Percentiles rank a stretch among this genome's conserved stretches.
Evolutionary conservation across 2,888 invertebrate genomes (phyloP).

Genomic region (Dasypogon diadema): DNA sequence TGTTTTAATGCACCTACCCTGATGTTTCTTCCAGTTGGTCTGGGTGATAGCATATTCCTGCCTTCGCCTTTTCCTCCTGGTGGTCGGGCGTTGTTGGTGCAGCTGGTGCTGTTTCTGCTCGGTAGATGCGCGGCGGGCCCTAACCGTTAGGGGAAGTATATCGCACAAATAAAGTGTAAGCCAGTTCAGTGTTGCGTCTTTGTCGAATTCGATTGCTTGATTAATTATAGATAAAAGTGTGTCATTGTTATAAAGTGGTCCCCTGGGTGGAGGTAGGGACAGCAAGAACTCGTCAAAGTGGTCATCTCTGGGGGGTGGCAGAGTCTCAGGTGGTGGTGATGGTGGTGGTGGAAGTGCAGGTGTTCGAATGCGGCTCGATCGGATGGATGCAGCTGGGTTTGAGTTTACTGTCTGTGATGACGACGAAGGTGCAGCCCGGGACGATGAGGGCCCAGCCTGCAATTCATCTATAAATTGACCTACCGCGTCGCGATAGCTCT

Average conservation of each 20-base stretch:
- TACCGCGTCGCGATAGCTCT: background rate
- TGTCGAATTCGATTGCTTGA: background rate
- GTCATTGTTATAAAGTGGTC: background rate
- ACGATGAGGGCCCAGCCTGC: background rate
- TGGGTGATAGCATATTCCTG: background rate
- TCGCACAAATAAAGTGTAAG: background rate
- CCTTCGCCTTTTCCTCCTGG: background rate
- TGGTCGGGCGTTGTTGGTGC: background rate
- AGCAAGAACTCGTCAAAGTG: background rate
- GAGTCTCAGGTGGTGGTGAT: background rate
- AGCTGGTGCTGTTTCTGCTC: too few relatives aligned
- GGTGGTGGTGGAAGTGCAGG: background rate
- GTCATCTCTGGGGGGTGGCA: background rate
- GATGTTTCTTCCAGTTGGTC: background rate
- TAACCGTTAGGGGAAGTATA: background rate
- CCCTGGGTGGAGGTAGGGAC: slow-evolving; percentile 1
- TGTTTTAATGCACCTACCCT: background rate
- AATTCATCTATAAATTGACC: background rate
- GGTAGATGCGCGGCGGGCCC: background rate
- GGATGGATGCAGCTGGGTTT: background rate
- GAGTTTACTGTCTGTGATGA: background rate
- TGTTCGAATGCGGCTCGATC: background rate
- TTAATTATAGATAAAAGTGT: background rate
- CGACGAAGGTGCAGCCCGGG: background rate
- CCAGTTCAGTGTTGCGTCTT: background rate